Evolutionary conservation across 2,113 vertebrate species (phyloP).

Genomic region (Misgurnus mizolepis): DNA sequence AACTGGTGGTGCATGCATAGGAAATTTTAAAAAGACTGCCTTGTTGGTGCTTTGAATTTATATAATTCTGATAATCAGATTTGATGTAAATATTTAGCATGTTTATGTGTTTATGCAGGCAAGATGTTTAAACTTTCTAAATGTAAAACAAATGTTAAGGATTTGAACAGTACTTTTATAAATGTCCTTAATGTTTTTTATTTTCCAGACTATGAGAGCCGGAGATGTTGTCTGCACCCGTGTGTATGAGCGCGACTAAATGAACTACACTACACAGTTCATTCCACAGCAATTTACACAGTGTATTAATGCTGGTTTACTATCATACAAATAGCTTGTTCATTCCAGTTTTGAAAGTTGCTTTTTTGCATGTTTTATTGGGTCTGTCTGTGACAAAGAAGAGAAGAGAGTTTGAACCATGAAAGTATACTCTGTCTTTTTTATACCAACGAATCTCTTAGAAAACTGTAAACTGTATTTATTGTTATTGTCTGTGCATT

Average conservation of each 20-base stretch:
- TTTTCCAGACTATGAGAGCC: constrained; percentile 85
- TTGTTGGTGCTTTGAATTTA: not conserved
- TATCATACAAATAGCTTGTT: constrained; percentile 1
- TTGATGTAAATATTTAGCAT: not conserved
- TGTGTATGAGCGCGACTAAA: constrained; percentile 84
- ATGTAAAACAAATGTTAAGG: too few relatives aligned
- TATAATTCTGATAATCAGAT: not conserved
- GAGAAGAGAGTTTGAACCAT: not conserved
- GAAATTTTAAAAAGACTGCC: not conserved
- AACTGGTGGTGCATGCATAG: not conserved
- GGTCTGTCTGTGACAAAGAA: constrained; percentile 14
- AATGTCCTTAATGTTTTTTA: constrained; percentile 44
- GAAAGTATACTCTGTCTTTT: not conserved
- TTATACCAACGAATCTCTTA: not conserved
- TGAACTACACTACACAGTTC: constrained; percentile 49
- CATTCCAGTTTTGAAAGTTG: constrained; percentile 11
- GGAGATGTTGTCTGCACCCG: constrained; percentile 88
- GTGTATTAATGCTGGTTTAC: constrained; percentile 21
- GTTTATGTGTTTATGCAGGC: not conserved
- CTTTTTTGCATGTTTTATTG: not conserved
- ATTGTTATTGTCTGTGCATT: constrained; percentile 24
- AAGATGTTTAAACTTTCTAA: not conserved
- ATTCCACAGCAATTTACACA: constrained; percentile 38
- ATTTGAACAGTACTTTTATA: not conserved
- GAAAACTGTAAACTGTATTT: constrained; percentile 38